These are phyloP conservation scores for cat (Felis catus) DNA, from an alignment of 2,113 vertebrate species.

Conservation along the genomic window DNA sequence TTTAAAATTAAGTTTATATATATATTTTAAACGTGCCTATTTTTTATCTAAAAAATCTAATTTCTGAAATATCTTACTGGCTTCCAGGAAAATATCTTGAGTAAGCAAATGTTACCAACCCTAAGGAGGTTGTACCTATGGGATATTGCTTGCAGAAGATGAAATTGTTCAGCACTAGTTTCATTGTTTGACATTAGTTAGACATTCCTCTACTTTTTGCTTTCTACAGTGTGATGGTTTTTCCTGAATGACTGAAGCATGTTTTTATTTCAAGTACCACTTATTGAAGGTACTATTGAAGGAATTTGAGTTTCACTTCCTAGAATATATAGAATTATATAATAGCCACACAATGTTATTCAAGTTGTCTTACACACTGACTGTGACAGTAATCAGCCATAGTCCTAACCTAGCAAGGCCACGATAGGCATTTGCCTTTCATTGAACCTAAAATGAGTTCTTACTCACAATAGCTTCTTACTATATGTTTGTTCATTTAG, in stretches of 20 bases:
- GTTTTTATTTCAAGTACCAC: slow-evolving; percentile 7
- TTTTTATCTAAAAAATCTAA: slow-evolving; percentile 25
- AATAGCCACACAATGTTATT: not conserved
- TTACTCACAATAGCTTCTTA: not conserved
- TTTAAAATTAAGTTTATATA: not conserved
- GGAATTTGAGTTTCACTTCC: slow-evolving; percentile 27
- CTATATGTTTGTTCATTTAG: not conserved
- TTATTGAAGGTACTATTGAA: slow-evolving; percentile 20
- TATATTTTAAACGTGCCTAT: not conserved
- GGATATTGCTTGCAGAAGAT: not conserved
- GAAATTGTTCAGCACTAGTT: not conserved
- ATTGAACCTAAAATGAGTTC: not conserved
- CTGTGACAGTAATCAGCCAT: not conserved
- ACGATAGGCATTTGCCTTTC: not conserved
- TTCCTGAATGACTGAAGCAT: slow-evolving; percentile 14
- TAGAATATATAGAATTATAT: not conserved
- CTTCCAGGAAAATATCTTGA: slow-evolving; percentile 39
- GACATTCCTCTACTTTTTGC: not conserved
- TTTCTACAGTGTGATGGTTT: not conserved
- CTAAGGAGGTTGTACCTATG: not conserved
- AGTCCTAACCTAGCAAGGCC: not conserved
- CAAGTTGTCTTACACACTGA: not conserved
- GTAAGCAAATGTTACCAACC: not conserved
- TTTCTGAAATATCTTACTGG: slow-evolving; percentile 12
- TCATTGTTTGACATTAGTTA: not conserved